A percentile compares a stretch with the other conserved stretches of the same genome.
Conservation (phyloP, 2,888 invertebrate genomes). For the Drosophila conformis region DNA sequence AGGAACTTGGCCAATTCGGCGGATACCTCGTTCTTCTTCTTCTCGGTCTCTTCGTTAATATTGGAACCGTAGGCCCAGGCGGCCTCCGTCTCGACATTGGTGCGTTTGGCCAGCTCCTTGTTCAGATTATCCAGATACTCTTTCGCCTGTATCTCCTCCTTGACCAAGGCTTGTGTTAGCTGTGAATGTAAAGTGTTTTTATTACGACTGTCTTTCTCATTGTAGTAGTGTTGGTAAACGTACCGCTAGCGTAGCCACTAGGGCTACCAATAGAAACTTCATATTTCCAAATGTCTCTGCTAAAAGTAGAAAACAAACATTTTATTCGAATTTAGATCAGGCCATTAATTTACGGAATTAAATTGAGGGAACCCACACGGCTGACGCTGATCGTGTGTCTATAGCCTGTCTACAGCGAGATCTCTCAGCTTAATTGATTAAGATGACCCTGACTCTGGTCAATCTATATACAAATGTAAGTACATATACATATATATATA, state of each 20-base stretch:
- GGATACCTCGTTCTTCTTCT: slow-evolving; percentile 83
- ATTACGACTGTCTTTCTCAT: neutral
- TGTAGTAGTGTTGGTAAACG: slow-evolving; percentile 17
- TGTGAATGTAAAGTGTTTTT: slow-evolving; percentile 20
- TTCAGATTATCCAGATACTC: slow-evolving; percentile 88
- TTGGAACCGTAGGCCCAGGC: slow-evolving; percentile 92
- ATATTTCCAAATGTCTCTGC: slow-evolving; percentile 48
- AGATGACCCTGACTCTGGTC: slow-evolving; percentile 52
- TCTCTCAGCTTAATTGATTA: slow-evolving; percentile 46
- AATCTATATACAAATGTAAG: slow-evolving; percentile 3
- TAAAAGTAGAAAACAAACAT: slow-evolving; percentile 32
- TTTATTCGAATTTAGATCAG: slow-evolving; percentile 42
- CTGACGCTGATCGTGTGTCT: slow-evolving; percentile 30
- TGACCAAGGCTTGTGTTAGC: slow-evolving; percentile 66
- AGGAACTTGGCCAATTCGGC: slow-evolving; percentile 82
- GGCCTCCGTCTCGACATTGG: slow-evolving; percentile 87
- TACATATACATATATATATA: neutral
- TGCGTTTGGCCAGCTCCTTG: slow-evolving; percentile 86
- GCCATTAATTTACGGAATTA: slow-evolving; percentile 9
- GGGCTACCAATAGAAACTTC: slow-evolving; percentile 57
- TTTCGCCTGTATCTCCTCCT: slow-evolving; percentile 86
- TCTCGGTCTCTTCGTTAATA: slow-evolving; percentile 90
- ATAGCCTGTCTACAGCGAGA: neutral
- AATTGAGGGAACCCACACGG: slow-evolving; percentile 27
- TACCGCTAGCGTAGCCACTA: slow-evolving; percentile 67